phyloP scores from a whole-genome alignment of 2,113 vertebrate genomes.

The Oryzias woworae region DNA sequence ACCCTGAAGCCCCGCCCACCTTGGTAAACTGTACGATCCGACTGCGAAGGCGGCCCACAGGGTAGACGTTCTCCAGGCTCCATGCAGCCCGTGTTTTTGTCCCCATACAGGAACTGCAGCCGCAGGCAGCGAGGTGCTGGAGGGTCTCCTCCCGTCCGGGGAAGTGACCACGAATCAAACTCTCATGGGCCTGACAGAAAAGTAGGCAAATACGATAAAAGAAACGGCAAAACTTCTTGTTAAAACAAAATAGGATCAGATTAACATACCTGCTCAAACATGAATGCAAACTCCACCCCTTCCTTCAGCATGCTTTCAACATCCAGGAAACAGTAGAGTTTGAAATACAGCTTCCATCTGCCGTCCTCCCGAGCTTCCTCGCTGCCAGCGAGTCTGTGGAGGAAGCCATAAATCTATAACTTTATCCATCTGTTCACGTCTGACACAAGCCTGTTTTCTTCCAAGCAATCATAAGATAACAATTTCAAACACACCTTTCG shows the following conservation, averaged over 20 bases:
- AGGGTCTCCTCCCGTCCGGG: slow-evolving; percentile 89
- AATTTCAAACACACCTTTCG: slow-evolving; percentile 84
- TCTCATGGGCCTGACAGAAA: slow-evolving; percentile 85
- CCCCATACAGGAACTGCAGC: slow-evolving; percentile 87
- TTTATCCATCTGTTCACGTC: slow-evolving; percentile 1
- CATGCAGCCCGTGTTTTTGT: slow-evolving; percentile 81
- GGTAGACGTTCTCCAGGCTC: slow-evolving; percentile 86
- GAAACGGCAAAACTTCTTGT: neutral
- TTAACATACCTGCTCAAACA: slow-evolving; percentile 90
- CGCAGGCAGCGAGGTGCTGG: slow-evolving; percentile 88
- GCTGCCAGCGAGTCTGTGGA: slow-evolving; percentile 79
- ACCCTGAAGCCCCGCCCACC: slow-evolving; percentile 65
- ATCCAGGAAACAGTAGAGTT: slow-evolving; percentile 93
- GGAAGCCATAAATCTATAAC: slow-evolving; percentile 16
- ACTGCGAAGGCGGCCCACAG: slow-evolving; percentile 84
- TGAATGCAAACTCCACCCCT: slow-evolving; percentile 92
- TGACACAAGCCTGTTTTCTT: neutral
- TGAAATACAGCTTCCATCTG: slow-evolving; percentile 91
- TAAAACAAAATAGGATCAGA: neutral
- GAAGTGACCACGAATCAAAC: slow-evolving; percentile 88
- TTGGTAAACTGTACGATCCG: slow-evolving; percentile 89
- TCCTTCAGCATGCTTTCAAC: slow-evolving; percentile 91
- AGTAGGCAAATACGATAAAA: neutral
- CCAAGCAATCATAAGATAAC: neutral
- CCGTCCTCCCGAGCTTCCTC: slow-evolving; percentile 84